Conservation (phyloP, 2,888 invertebrate species). For the Corythucha ciliata region DNA sequence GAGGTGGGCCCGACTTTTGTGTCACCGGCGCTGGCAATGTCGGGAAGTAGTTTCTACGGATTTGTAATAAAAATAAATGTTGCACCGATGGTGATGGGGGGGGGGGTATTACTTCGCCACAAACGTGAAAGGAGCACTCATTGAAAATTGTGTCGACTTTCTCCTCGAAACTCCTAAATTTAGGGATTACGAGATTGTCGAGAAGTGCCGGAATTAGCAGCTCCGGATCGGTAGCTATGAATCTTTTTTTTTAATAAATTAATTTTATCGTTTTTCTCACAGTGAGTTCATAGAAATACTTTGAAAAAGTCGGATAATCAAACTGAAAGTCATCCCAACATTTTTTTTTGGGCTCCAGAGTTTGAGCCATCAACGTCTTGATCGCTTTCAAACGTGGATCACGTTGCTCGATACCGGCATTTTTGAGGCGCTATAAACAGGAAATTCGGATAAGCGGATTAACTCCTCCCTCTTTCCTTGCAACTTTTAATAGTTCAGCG, state of each 20-base stretch:
- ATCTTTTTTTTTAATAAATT: not conserved
- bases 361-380: slow-evolving; percentile 2
- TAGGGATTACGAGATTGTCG: slow-evolving; percentile 6
- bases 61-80: too few species aligned
- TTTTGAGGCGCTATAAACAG: too few species aligned
- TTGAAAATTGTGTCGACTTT: not conserved
- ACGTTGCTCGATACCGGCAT: slow-evolving; percentile 9
- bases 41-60: too few species aligned
- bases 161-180: slow-evolving; percentile 6
- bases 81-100: too few species aligned
- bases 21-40: not conserved
- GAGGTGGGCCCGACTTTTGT: not conserved
- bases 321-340: not conserved
- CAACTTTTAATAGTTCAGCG: too few species aligned
- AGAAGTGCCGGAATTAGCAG: slow-evolving; percentile 2
- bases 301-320: not conserved
- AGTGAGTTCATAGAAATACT: not conserved
- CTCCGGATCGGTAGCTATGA: not conserved
- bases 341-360: not conserved
- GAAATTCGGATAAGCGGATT: too few species aligned
- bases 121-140: not conserved
- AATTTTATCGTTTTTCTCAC: not conserved
- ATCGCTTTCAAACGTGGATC: slow-evolving; percentile 5
- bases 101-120: too few species aligned
- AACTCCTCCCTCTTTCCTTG: too few species aligned